Evolutionary conservation across 2,888 invertebrate genomes (phyloP).

Genomic region (Nomada hirtipes): DNA sequence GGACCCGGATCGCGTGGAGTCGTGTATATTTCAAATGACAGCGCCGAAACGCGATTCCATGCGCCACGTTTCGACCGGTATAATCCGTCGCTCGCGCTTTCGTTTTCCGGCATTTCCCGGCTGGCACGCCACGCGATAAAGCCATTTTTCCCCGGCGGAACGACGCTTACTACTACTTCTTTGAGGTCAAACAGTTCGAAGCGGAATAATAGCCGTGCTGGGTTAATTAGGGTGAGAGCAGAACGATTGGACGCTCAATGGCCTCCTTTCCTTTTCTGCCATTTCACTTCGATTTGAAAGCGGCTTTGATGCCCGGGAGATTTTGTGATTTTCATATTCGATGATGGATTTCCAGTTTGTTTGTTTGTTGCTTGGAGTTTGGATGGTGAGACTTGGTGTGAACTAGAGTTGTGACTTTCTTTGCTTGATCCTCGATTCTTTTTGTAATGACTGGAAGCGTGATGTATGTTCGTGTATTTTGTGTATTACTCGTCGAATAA

Average conservation of each 20-base stretch:
- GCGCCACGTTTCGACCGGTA: not conserved
- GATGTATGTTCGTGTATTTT: not conserved
- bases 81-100: not conserved
- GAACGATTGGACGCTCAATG: slow-evolving; percentile 19
- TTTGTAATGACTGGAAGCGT: too few relatives aligned
- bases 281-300: not conserved
- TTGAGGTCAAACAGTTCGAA: slow-evolving; percentile 18
- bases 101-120: not conserved
- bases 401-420: too few relatives aligned
- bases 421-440: too few relatives aligned
- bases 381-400: too few relatives aligned
- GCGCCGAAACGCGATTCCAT: not conserved
- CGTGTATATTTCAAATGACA: not conserved
- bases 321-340: not conserved
- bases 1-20: not conserved
- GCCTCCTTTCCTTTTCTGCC: not conserved
- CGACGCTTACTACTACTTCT: not conserved
- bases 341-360: too few relatives aligned
- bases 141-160: not conserved
- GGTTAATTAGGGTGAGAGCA: slow-evolving; percentile 21
- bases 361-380: too few relatives aligned
- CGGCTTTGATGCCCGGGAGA: not conserved
- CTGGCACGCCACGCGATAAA: slow-evolving; percentile 16
- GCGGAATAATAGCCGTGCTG: slow-evolving; percentile 12
- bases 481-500: not conserved